Conservation (phyloP, 1,140 invertebrate species). For the Philopotamus ludificatus region DNA sequence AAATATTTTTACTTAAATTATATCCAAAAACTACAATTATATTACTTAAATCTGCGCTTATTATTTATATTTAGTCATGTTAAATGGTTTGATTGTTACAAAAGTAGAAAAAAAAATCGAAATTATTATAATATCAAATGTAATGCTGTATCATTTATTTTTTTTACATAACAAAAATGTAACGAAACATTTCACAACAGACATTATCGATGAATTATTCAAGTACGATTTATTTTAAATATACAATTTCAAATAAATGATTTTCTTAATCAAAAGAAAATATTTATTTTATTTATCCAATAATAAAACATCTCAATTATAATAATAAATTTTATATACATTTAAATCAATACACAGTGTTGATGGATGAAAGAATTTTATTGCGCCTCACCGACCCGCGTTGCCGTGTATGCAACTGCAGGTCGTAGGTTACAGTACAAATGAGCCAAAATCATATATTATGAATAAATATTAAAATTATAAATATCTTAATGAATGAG, state of each 20-base stretch:
- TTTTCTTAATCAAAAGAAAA: too few species aligned
- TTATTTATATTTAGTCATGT: neutral
- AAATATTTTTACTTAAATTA: constrained; percentile 34
- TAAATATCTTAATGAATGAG: constrained; percentile 37
- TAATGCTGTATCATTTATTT: too few species aligned
- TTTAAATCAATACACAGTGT: constrained; percentile 36
- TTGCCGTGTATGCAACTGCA: constrained; percentile 23
- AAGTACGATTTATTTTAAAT: too few species aligned
- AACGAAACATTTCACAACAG: too few species aligned
- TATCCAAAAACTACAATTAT: constrained; percentile 1
- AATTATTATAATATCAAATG: too few species aligned
- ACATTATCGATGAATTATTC: too few species aligned
- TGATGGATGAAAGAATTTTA: constrained; percentile 39
- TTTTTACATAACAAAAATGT: too few species aligned
- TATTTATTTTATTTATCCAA: too few species aligned
- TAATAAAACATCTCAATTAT: too few species aligned
- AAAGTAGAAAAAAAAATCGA: constrained; percentile 36
- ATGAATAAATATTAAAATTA: constrained; percentile 39
- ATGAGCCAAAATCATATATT: constrained; percentile 34
- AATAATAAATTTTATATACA: neutral
- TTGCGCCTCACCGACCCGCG: constrained; percentile 32
- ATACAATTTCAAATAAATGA: too few species aligned
- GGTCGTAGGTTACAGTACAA: constrained; percentile 34
- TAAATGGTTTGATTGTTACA: constrained; percentile 22
- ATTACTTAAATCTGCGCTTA: neutral